Conservation (phyloP, 2,113 vertebrate genomes). For the Osmerus mordax region DNA sequence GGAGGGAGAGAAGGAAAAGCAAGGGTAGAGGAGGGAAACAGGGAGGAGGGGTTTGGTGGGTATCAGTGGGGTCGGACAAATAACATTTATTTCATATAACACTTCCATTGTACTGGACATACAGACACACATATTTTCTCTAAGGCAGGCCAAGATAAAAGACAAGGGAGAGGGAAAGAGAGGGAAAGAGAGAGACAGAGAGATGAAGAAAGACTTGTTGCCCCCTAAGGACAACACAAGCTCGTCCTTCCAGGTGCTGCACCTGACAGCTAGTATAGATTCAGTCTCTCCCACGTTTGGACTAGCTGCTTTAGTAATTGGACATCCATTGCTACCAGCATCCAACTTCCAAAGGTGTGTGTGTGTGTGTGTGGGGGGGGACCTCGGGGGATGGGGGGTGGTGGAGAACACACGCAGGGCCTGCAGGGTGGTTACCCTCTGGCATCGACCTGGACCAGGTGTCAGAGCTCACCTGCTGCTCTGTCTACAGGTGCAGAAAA, state of each 20-base stretch:
- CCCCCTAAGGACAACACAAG: slow-evolving; percentile 1
- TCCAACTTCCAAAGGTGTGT: slow-evolving; percentile 16
- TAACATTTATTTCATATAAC: too few species aligned
- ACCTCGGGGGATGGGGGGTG: slow-evolving; percentile 2
- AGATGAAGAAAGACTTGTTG: slow-evolving; percentile 17
- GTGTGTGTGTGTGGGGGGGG: neutral
- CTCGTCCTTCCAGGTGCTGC: slow-evolving; percentile 42
- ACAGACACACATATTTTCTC: too few species aligned
- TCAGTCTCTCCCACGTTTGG: slow-evolving; percentile 24
- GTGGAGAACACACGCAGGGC: slow-evolving; percentile 28
- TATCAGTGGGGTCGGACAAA: too few species aligned
- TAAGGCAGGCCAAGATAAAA: neutral
- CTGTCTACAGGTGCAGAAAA: slow-evolving; percentile 28
- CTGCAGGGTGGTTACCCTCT: slow-evolving; percentile 25
- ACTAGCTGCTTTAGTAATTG: slow-evolving; percentile 45
- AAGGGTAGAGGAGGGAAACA: neutral
- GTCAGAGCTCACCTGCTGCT: slow-evolving; percentile 53
- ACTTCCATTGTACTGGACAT: too few species aligned
- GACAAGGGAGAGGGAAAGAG: neutral
- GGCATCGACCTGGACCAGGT: slow-evolving; percentile 47
- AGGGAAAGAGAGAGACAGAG: slow-evolving; percentile 9
- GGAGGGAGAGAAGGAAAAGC: neutral
- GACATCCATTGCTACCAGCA: slow-evolving; percentile 17
- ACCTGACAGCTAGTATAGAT: slow-evolving; percentile 49
- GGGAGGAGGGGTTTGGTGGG: too few species aligned